Evolutionary conservation across 2,797 vertebrate species (phyloP).

Genomic region (Megalops cyprinoides): DNA sequence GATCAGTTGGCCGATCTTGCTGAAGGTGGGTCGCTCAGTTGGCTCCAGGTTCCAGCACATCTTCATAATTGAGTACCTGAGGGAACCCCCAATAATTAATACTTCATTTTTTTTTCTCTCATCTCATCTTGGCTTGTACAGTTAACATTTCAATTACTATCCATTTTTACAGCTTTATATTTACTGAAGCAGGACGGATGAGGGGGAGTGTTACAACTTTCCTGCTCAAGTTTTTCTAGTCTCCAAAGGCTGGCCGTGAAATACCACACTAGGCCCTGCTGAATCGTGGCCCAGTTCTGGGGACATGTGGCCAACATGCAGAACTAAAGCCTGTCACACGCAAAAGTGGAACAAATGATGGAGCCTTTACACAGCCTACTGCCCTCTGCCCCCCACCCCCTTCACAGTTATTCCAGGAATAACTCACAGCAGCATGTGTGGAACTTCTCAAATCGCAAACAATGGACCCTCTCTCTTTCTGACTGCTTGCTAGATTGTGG

Average conservation of each 20-base stretch:
- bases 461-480: constrained; percentile 63
- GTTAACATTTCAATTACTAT: not conserved
- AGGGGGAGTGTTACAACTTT: too few species aligned
- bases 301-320: constrained; percentile 75
- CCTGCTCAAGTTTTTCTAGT: not conserved
- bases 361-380: not conserved
- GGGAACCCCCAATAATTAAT: constrained; percentile 24
- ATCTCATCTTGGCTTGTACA: too few species aligned
- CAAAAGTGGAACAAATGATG: constrained; percentile 30
- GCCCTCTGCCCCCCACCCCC: not conserved
- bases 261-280: constrained; percentile 45
- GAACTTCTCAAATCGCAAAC: constrained; percentile 21
- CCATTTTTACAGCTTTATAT: not conserved
- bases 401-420: not conserved
- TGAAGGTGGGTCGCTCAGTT: constrained; percentile 85
- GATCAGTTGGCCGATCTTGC: constrained; percentile 84
- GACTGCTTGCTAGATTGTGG: constrained; percentile 17
- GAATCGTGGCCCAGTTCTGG: constrained; percentile 51
- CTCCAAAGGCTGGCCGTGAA: constrained; percentile 50
- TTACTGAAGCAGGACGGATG: not conserved
- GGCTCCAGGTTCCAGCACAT: constrained; percentile 94
- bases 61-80: constrained; percentile 92
- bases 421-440: not conserved
- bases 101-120: not conserved
- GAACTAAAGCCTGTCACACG: constrained; percentile 68